These are phyloP conservation scores for Kryptopterus vitreolus DNA, from an alignment of 2,797 vertebrate species.

Conservation along the genomic window DNA sequence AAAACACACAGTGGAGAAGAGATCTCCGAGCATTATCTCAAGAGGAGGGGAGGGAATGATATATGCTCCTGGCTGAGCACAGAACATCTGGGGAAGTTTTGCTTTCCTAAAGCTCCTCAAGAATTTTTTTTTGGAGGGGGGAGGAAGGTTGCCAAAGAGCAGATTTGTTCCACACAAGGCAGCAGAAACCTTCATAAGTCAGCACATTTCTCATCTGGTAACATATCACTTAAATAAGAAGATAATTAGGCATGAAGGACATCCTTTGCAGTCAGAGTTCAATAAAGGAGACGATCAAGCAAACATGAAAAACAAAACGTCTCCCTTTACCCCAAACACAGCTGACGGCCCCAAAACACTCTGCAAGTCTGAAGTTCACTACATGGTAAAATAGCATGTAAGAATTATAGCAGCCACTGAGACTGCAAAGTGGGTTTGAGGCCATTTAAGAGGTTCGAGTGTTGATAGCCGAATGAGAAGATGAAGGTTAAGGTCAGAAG, in stretches of 20 bases:
- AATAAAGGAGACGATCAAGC: neutral
- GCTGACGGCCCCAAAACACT: neutral
- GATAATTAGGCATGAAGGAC: conserved; percentile 21
- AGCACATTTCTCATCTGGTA: conserved; percentile 29
- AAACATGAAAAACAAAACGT: neutral
- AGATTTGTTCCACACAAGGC: conserved; percentile 33
- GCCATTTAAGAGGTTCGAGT: neutral
- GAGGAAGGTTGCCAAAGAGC: conserved; percentile 2
- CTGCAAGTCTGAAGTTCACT: neutral
- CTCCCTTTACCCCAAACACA: neutral
- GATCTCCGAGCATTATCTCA: conserved; percentile 31
- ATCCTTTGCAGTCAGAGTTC: neutral
- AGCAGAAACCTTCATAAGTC: conserved; percentile 19
- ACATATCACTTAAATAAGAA: conserved; percentile 17
- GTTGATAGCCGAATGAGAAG: neutral
- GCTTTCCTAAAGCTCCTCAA: conserved; percentile 36
- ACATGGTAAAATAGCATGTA: neutral
- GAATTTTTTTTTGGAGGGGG: neutral
- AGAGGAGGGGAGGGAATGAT: conserved; percentile 15
- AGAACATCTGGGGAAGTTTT: conserved; percentile 44
- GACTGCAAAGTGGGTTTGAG: no score
- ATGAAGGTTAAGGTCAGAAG: no score
- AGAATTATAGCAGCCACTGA: neutral
- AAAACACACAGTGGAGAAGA: conserved; percentile 37
- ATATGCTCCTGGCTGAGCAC: conserved; percentile 11